phyloP scores from a whole-genome alignment of 1,140 invertebrate genomes.

The Diorhabda sublineata region DNA sequence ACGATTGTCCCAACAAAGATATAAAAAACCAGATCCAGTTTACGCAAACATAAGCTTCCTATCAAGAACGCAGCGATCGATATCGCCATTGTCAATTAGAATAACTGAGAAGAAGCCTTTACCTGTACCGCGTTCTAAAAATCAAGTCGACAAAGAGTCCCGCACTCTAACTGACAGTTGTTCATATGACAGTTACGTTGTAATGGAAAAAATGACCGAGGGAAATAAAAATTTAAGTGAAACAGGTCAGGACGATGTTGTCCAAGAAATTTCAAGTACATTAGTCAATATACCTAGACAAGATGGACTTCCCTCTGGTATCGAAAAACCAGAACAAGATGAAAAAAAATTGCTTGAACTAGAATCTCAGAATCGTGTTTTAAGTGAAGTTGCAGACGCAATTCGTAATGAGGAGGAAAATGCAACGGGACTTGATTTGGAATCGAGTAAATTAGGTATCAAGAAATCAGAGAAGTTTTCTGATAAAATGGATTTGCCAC shows the following conservation, averaged over 20 bases:
- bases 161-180: slow-evolving; percentile 6
- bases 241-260: neutral
- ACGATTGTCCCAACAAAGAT: slow-evolving; percentile 9
- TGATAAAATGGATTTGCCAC: neutral
- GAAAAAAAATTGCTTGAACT: neutral
- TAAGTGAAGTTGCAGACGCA: neutral
- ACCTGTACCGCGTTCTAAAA: slow-evolving; percentile 16
- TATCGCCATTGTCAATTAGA: neutral
- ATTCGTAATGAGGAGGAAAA: neutral
- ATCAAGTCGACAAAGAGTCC: slow-evolving; percentile 4
- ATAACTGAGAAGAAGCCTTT: slow-evolving; percentile 6
- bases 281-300: neutral
- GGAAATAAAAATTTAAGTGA: slow-evolving; percentile 14
- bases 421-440: neutral
- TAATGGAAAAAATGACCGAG: slow-evolving; percentile 10
- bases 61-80: neutral
- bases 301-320: neutral
- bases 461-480: slow-evolving; percentile 8
- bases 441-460: neutral
- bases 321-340: neutral
- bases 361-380: neutral
- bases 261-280: neutral
- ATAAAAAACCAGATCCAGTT: slow-evolving; percentile 25
- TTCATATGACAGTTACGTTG: slow-evolving; percentile 5
- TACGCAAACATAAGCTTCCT: slow-evolving; percentile 18